A percentile compares a stretch with the other conserved stretches of the same genome.
Evolutionary conservation across 2,113 vertebrate species (phyloP).

Genomic region (Pelmatolapia mariae): DNA sequence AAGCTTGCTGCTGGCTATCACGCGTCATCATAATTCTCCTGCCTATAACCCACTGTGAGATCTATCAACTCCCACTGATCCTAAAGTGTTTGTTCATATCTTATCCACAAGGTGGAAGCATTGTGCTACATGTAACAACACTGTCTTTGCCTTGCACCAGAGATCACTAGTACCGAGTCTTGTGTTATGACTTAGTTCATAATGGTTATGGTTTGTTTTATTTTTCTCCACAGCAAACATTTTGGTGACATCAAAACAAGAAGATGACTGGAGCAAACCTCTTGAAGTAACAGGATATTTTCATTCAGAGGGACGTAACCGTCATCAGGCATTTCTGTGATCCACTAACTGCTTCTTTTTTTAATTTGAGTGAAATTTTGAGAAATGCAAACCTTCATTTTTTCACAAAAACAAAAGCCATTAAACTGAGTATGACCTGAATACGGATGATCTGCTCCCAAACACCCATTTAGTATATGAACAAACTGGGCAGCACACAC

Average conservation of each 20-base stretch:
- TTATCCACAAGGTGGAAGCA: conserved; percentile 52
- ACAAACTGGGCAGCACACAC: neutral
- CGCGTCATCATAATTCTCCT: neutral
- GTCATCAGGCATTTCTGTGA: neutral
- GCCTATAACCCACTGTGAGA: neutral
- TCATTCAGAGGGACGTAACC: neutral
- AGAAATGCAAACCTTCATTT: neutral
- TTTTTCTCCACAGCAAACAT: neutral
- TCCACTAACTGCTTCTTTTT: neutral
- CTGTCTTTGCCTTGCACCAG: neutral
- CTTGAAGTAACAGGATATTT: neutral
- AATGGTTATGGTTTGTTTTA: neutral
- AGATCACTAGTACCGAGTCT: neutral
- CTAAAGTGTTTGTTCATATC: neutral
- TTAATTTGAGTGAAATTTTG: neutral
- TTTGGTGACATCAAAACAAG: neutral
- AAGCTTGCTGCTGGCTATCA: neutral
- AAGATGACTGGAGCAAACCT: neutral
- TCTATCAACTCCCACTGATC: neutral
- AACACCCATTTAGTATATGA: conserved; percentile 13
- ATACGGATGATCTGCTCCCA: conserved; percentile 31
- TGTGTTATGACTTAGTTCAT: neutral
- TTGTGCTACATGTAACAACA: neutral
- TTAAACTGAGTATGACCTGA: conserved; percentile 40
- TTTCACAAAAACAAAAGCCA: conserved; percentile 2